Conservation (phyloP, 1,140 invertebrate genomes). For the Drosophila sp. region DNA sequence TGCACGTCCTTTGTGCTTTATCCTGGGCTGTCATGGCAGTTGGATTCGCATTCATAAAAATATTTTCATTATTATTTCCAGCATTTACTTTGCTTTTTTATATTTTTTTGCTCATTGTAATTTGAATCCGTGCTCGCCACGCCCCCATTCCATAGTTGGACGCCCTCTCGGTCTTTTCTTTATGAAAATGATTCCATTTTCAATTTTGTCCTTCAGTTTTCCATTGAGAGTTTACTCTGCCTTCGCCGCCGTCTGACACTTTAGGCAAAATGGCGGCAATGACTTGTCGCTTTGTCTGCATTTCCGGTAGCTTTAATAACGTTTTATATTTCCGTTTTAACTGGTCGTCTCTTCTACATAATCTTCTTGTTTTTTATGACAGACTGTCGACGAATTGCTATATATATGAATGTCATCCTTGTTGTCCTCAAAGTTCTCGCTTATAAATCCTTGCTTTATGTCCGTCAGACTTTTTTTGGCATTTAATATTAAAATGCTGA, state of each 20-base stretch:
- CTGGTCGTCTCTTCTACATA: neutral
- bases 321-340: slow-evolving; percentile 57
- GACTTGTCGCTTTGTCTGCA: slow-evolving; percentile 78
- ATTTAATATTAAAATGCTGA: slow-evolving; percentile 57
- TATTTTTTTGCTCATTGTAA: slow-evolving; percentile 34
- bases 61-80: slow-evolving; percentile 61
- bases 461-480: neutral
- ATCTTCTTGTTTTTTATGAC: slow-evolving; percentile 3
- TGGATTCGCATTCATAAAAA: slow-evolving; percentile 27
- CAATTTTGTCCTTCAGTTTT: slow-evolving; percentile 16
- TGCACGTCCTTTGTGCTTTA: slow-evolving; percentile 27
- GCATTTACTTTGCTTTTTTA: slow-evolving; percentile 29
- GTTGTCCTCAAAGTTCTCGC: slow-evolving; percentile 29
- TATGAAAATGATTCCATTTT: slow-evolving; percentile 15
- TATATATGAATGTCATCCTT: slow-evolving; percentile 4
- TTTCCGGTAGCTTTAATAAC: slow-evolving; percentile 79
- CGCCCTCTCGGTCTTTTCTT: neutral
- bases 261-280: slow-evolving; percentile 70
- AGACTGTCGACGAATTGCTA: slow-evolving; percentile 12
- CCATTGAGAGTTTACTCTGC: slow-evolving; percentile 12
- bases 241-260: slow-evolving; percentile 57
- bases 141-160: neutral
- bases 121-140: slow-evolving; percentile 46
- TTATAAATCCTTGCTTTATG: slow-evolving; percentile 50
- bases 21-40: slow-evolving; percentile 14